Evolutionary conservation across 2,888 invertebrate species (phyloP), one percentile per base, ranked within the genome.

Genomic region (Orthonevra nobilis): DNA sequence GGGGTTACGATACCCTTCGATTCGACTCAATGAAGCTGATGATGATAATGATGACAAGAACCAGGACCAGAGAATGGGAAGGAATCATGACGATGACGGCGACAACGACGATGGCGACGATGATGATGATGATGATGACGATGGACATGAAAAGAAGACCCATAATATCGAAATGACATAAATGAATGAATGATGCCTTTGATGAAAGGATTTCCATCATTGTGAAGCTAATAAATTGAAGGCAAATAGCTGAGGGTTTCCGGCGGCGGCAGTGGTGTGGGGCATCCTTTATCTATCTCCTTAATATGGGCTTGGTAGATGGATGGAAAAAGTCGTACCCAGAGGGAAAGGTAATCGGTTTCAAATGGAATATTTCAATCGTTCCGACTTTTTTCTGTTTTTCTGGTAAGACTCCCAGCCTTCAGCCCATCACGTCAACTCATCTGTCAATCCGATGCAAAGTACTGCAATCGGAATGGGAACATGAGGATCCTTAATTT

Each of bases 131-230:
- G 34, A 60, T 70, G 61, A 70, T 66, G 58, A 68, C 68, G 46
- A 68, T 68, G 61, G 68, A 54, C 74, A 40, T 61, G 74, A 73
- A 79, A 60, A 72, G 52, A 66, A 60, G 61, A 32, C 52, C 36
- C 48, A 61, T 68, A 73, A 73, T 73, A 73, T 54, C 73, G 56
- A 72, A 79, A 79, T 73, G 72, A 79, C 79, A 79, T 79, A 79
- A 79, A 79, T 68, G 73, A 72, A 79, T 79, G 79, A 79, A 79
- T 73, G 66, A 79, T 73, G 73, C 66, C 40, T 61, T 73, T 79
- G 79, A 79, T 72, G 79, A 73, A 66, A 79, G 73, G 66, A 79
- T 72, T 61, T 72, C 61, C 79, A 79, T 79, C 72, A 72, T 48
- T 72, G 66, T 48, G 66, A 48, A 68, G 66, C 72, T 79, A 79